Conservation (phyloP, 2,888 invertebrate genomes). For the Pyrrhosoma nymphula region DNA sequence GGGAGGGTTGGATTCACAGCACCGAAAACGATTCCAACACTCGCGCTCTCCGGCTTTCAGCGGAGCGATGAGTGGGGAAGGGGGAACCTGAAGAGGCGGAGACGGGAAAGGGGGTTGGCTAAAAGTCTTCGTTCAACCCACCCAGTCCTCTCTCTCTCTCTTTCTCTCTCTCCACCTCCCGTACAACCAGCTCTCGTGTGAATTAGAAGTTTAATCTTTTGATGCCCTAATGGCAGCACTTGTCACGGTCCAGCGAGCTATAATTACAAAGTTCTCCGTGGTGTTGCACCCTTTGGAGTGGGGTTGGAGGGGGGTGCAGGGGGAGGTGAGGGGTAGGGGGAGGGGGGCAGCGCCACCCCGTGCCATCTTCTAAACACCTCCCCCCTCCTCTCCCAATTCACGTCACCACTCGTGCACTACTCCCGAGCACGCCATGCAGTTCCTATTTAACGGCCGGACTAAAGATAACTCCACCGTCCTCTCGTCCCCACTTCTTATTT, state of each 20-base stretch:
- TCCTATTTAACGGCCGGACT: not conserved
- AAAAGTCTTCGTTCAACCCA: not conserved
- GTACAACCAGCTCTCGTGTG: not conserved
- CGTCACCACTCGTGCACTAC: not conserved
- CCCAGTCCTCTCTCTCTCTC: not conserved
- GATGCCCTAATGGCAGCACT: conserved; percentile 58
- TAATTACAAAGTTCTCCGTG: conserved; percentile 61
- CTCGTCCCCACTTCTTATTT: not conserved
- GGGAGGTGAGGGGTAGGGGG: not conserved
- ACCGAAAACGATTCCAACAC: conserved; percentile 32
- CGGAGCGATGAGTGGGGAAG: not conserved
- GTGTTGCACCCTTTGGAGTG: not conserved
- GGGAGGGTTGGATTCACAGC: not conserved
- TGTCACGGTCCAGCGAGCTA: conserved; percentile 60
- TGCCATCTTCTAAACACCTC: not conserved
- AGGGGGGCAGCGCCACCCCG: not conserved
- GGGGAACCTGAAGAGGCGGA: too few species aligned
- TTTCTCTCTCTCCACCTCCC: not conserved
- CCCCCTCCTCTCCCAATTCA: not conserved
- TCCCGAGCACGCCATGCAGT: conserved; percentile 41
- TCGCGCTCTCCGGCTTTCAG: not conserved
- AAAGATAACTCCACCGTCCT: conserved; percentile 13
- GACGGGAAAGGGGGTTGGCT: not conserved
- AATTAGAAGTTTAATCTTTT: conserved; percentile 64
- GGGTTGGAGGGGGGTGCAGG: not conserved